Evolutionary conservation across 2,113 vertebrate species (phyloP), one percentile per base, ranked within the genome.

Genomic region (Clinocottus analis): DNA sequence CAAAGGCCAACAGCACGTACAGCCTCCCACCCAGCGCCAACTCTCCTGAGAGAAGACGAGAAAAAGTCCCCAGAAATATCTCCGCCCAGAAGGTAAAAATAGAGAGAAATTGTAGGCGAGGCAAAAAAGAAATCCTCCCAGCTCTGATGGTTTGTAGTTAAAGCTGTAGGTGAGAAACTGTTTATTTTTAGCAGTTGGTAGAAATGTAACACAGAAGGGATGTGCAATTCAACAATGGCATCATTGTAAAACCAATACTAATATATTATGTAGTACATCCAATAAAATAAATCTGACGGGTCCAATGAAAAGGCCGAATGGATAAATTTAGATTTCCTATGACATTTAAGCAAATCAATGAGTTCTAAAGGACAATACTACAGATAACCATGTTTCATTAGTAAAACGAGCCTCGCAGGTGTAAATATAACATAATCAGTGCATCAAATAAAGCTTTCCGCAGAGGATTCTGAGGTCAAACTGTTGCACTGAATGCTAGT

Each of bases 181-280:
- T 35, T 69, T 56, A 74, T 35, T 55, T 67, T 68, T 27, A 70
- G 29, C 31, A 47, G 61, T 21, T n/a, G 27, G 13, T 69, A 63
- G 14, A 47, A 75, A 45, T 23, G 67, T 21, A 76, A 35, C 17
- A 51, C 31, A 53, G 25, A 59, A 25, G 9, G 55, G 27, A 55
- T 47, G 49, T 65, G 37, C 12, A 13, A 51, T 27, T 31, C 7
- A 53, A 67, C 25, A 72, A 45, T 31, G 35, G 31, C 7, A 35
- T 45, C 67, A 58, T 71, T 11, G 19, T 29, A 17, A 53, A 43
- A 53, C n/a, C 23, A 51, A 12, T 60, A 64, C 14, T 56, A 47
- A 61, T 71, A 56, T 27, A 35, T 68, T 49, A 70, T 51, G 47
- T 67, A 49, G 47, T 39, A 43, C 3, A 71, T 65, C 23, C 23